Percentiles rank a stretch among this genome's conserved stretches.
phyloP scores from a whole-genome alignment of 2,888 invertebrate genomes.

The Nemoura dubitans region DNA sequence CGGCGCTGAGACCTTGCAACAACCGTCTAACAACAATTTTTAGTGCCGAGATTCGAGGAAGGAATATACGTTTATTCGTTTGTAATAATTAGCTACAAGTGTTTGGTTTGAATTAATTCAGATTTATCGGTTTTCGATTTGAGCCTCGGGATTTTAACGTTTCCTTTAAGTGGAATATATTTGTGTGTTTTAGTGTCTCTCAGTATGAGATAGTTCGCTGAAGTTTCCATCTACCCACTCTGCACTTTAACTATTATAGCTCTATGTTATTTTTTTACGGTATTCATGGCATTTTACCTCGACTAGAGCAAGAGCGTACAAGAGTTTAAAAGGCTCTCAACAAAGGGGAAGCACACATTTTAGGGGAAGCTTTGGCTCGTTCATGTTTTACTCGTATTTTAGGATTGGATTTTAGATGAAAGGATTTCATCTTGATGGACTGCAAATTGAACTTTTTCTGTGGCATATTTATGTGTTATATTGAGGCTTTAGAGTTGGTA shows the following conservation, averaged over 20 bases:
- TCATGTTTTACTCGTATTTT: background rate
- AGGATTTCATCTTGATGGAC: constrained; percentile 24
- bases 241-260: background rate
- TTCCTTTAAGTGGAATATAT: too few species aligned
- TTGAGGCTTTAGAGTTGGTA: background rate
- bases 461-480: background rate
- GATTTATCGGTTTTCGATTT: too few species aligned
- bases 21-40: too few species aligned
- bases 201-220: background rate
- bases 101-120: too few species aligned
- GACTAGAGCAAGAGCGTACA: background rate
- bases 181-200: too few species aligned
- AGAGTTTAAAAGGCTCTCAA: background rate
- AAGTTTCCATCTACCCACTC: background rate
- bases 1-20: too few species aligned
- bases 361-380: background rate
- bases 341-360: background rate
- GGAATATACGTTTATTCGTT: too few species aligned
- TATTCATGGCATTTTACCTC: background rate
- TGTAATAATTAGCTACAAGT: too few species aligned
- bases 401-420: constrained; percentile 12
- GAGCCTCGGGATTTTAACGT: too few species aligned
- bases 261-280: background rate
- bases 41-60: too few species aligned
- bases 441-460: constrained; percentile 33